Evolutionary conservation across 1,140 invertebrate genomes (phyloP).

Genomic region (Pseudoatta argentina): DNA sequence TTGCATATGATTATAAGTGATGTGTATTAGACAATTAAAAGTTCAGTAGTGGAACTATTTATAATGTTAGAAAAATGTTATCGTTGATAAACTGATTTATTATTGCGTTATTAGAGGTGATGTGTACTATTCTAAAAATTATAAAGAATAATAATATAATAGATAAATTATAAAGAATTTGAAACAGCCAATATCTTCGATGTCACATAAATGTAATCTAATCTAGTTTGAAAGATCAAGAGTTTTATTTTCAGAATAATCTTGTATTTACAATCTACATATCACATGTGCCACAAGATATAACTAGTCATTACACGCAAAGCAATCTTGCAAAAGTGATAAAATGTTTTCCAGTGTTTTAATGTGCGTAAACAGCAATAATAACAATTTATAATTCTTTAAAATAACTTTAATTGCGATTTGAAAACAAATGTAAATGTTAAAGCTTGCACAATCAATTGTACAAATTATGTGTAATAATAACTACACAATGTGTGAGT

Average conservation of each 20-base stretch:
- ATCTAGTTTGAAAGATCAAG: conserved; percentile 40
- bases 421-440: conserved; percentile 33
- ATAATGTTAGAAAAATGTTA: conserved; percentile 12
- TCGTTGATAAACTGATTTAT: conserved; percentile 2
- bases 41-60: conserved; percentile 16
- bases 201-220: conserved; percentile 29
- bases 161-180: conserved; percentile 4
- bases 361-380: conserved; percentile 7
- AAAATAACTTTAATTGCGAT: conserved; percentile 34
- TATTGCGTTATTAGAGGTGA: conserved; percentile 10
- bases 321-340: conserved; percentile 42
- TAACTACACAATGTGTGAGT: conserved; percentile 36
- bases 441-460: conserved; percentile 46
- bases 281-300: conserved; percentile 44
- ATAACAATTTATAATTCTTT: conserved; percentile 29
- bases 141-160: background rate
- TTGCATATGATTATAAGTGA: conserved; percentile 16
- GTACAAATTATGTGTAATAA: conserved; percentile 50
- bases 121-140: conserved; percentile 43
- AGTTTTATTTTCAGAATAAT: conserved; percentile 42
- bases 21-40: conserved; percentile 36
- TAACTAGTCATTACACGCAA: conserved; percentile 37
- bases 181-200: conserved; percentile 21
- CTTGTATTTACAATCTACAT: conserved; percentile 49
- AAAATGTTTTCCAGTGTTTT: conserved; percentile 44